These are phyloP conservation scores for Chrysoperla carnea DNA, from an alignment of 1,140 invertebrate genomes.

Conservation along the genomic window DNA sequence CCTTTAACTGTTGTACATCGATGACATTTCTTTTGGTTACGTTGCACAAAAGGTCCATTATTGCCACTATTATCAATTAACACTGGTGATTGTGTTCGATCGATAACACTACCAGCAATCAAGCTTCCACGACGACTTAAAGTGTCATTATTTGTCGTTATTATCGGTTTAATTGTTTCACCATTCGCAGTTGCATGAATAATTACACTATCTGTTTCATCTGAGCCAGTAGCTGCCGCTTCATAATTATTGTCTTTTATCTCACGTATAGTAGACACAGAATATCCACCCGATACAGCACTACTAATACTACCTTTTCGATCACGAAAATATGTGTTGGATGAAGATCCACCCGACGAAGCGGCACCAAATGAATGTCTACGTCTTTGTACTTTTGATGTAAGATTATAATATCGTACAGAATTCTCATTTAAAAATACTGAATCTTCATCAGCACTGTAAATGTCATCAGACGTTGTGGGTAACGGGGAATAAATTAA, in stretches of 20 bases:
- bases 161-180: slow-evolving; percentile 4
- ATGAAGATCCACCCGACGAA: slow-evolving; percentile 3
- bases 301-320: slow-evolving; percentile 11
- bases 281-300: no score
- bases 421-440: slow-evolving; percentile 25
- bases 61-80: no score
- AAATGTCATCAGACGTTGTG: slow-evolving; percentile 4
- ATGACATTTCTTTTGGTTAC: no score
- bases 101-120: no score
- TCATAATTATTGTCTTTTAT: slow-evolving; percentile 1
- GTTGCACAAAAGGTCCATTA: no score
- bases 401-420: slow-evolving; percentile 30
- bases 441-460: slow-evolving; percentile 20
- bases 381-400: slow-evolving; percentile 16
- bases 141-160: neutral
- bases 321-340: slow-evolving; percentile 6
- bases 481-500: slow-evolving; percentile 23
- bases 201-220: slow-evolving; percentile 8
- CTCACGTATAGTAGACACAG: slow-evolving; percentile 7
- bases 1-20: no score
- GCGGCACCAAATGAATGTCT: slow-evolving; percentile 36
- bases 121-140: no score
- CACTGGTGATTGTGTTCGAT: no score
- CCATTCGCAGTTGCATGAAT: slow-evolving; percentile 10
- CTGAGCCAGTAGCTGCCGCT: no score